phyloP scores from a whole-genome alignment of 2,888 invertebrate genomes.

The Protophormia terraenovae region DNA sequence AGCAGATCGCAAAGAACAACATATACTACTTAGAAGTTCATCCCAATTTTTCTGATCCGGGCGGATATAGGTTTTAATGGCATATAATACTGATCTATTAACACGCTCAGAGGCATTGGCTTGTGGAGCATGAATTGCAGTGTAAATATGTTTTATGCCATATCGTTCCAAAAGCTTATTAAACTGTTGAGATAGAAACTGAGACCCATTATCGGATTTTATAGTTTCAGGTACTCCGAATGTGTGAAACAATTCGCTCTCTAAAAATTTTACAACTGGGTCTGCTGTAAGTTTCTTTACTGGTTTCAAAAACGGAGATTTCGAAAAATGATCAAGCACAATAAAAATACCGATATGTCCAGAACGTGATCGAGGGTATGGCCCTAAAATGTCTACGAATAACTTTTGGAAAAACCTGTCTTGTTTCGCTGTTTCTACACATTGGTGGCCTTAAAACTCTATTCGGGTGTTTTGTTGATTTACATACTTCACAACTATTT shows the following conservation, averaged over 20 bases:
- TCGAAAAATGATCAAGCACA: conserved; percentile 4
- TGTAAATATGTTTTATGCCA: not conserved
- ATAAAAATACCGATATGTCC: conserved; percentile 38
- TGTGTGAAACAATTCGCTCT: conserved; percentile 9
- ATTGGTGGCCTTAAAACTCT: not conserved
- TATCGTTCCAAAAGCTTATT: not conserved
- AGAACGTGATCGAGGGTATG: conserved; percentile 20
- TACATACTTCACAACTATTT: no score
- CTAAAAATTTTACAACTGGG: not conserved
- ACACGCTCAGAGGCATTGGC: conserved; percentile 28
- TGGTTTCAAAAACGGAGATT: not conserved
- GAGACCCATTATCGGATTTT: conserved; percentile 22
- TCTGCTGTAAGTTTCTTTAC: conserved; percentile 3
- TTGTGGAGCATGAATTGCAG: conserved; percentile 19
- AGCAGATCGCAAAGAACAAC: not conserved
- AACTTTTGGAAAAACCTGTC: conserved; percentile 32
- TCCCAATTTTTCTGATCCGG: conserved; percentile 26
- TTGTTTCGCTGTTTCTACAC: not conserved
- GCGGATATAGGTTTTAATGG: not conserved
- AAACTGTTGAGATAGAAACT: not conserved
- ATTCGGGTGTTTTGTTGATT: conserved; percentile 31
- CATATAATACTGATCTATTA: conserved; percentile 1
- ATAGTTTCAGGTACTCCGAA: conserved; percentile 37
- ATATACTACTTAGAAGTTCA: not conserved
- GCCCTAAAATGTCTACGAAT: conserved; percentile 31